Conservation (phyloP, 2,113 vertebrate genomes). For the Fulica atra region DNA sequence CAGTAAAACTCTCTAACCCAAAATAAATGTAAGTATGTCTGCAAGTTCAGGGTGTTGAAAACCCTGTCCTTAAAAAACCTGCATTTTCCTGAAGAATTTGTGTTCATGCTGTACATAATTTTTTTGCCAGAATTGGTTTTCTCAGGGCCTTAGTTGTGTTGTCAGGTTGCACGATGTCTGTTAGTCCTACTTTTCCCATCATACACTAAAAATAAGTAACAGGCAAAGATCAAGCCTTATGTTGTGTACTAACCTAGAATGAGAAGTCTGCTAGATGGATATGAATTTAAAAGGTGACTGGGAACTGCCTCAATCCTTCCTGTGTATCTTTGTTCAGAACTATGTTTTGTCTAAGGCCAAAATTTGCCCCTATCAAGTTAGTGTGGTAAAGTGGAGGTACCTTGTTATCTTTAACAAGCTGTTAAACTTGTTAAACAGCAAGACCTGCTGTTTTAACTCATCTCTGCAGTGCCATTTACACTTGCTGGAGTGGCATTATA, state of each 20-base stretch:
- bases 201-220: not conserved
- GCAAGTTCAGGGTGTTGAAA: constrained; percentile 10
- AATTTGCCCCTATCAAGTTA: not conserved
- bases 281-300: not conserved
- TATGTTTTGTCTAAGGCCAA: not conserved
- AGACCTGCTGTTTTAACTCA: not conserved
- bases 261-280: not conserved
- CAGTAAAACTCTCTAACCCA: not conserved
- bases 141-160: constrained; percentile 39
- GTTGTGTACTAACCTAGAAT: not conserved
- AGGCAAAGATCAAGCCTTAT: not conserved
- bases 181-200: not conserved
- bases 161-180: not conserved
- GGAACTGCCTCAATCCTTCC: not conserved
- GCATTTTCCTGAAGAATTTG: not conserved
- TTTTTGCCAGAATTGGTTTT: constrained; percentile 18
- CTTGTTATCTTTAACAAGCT: not conserved
- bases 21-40: not conserved
- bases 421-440: too few relatives aligned
- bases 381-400: not conserved
- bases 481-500: not conserved
- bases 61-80: not conserved
- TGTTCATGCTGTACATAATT: constrained; percentile 6
- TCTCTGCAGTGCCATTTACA: not conserved
- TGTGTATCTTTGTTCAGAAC: not conserved